These are phyloP conservation scores for Peromyscus californicus DNA, from an alignment of 2,113 vertebrate species.

Conservation along the genomic window DNA sequence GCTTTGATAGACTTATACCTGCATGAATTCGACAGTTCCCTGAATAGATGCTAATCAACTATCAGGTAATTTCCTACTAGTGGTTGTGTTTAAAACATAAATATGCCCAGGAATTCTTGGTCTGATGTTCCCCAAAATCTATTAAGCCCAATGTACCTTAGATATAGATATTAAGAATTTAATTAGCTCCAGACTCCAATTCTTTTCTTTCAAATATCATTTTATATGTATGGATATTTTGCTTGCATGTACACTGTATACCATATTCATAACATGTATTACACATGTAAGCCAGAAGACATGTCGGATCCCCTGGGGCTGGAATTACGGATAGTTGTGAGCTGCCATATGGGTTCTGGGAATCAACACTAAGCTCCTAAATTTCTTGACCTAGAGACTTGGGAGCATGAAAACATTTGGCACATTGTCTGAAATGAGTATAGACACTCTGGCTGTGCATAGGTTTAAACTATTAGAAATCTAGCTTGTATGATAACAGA, in stretches of 20 bases:
- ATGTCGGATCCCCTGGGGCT: background rate
- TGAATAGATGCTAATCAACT: constrained; percentile 31
- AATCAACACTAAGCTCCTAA: constrained; percentile 39
- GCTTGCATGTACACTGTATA: background rate
- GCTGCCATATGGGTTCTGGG: background rate
- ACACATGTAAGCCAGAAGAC: background rate
- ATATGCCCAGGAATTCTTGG: constrained; percentile 31
- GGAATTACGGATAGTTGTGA: background rate
- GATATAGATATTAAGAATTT: constrained; percentile 4
- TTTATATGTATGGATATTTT: background rate
- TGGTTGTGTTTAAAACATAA: constrained; percentile 57
- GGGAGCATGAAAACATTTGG: constrained; percentile 50
- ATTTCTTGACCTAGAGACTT: constrained; percentile 24
- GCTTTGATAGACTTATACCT: background rate
- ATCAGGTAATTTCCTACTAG: constrained; percentile 40
- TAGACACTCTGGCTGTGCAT: constrained; percentile 7
- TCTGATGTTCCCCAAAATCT: background rate
- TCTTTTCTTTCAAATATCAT: background rate
- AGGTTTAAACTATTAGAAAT: constrained; percentile 57
- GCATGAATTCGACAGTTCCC: background rate
- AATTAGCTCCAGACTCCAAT: background rate
- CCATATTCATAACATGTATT: background rate
- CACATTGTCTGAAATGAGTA: constrained; percentile 18
- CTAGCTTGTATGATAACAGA: constrained; percentile 40
- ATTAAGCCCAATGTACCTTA: background rate